Evolutionary conservation across 2,113 vertebrate genomes (phyloP), one percentile per base, ranked within the genome.

Genomic region (Ailurus styani): DNA sequence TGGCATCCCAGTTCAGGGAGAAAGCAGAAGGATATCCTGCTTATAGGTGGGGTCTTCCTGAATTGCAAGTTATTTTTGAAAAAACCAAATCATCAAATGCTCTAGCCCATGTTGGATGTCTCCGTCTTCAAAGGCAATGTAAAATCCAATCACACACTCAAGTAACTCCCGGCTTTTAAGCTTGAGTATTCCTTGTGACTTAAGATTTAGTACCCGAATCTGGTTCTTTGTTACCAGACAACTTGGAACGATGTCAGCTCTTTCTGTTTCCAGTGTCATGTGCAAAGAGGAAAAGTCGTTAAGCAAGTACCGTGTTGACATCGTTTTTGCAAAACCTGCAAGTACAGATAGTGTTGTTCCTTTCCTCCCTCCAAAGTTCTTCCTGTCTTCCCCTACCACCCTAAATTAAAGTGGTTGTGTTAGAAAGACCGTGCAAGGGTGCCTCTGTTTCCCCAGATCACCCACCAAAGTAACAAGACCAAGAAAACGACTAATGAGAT

Each of bases 11-110:
- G 21, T 64, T 87, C 79, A 52, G 64, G 47, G 66, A 72, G 62
- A 77, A 34, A 52, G 91, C 85, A 75, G 25, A 50, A 96, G 78
- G 89, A 91, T 45, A 88, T 91, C 70, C 89, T 85, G 94, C 72
- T 93, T 27, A 1, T 12, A 52, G 75, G 50, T 17, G 47, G 54
- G n/a, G 37, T n/a, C 68, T 93, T 88, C 45, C 57, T 2, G 29
- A 85, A 60, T 87, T 45, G 52, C 29, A n/a, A 54, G 34, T 50
- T 25, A 89, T 77, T 79, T 52, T 64, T 64, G 5, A 68, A n/a
- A 68, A 68, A 40, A 72, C 2, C 42, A 93, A 73, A 72, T 29
- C 15, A 12, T 29, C 45, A 42, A 18, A 11, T 0, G 40, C 75
- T 34, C 23, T 45, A 52, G 7, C 57, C 57, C 18, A 31, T 7